phyloP scores from a whole-genome alignment of 2,797 vertebrate genomes.

The Pangasius krempfi region DNA sequence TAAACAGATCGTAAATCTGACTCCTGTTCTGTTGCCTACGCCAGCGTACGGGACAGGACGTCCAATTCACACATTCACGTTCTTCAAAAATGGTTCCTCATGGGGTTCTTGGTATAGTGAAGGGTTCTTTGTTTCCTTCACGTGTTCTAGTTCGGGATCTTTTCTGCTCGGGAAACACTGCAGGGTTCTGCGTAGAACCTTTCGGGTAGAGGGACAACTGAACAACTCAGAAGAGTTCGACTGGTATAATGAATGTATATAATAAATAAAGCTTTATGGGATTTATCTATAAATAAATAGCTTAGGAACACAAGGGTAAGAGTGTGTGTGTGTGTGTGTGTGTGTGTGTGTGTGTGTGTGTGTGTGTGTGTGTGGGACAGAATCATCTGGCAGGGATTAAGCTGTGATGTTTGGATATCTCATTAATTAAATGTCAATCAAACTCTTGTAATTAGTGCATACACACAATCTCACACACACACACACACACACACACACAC shows the following conservation, averaged over 20 bases:
- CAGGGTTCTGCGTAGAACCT: not conserved
- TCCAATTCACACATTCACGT: not conserved
- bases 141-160: not conserved
- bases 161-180: not conserved
- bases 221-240: not conserved
- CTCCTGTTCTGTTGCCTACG: no score
- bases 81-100: not conserved
- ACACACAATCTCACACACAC: not conserved
- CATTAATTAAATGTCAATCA: constrained; percentile 53
- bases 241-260: not conserved
- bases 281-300: not conserved
- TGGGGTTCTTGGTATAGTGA: not conserved
- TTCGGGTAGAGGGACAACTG: no score
- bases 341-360: not conserved
- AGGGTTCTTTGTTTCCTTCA: not conserved
- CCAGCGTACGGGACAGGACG: not conserved
- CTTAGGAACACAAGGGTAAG: not conserved
- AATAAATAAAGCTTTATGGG: not conserved
- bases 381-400: constrained; percentile 38
- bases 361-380: constrained; percentile 6
- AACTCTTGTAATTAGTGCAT: constrained; percentile 34
- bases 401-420: constrained; percentile 36
- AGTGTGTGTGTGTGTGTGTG: no score
- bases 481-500: constrained; percentile 7
- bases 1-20: no score